Base-by-base conservation (phyloP, 2,797 vertebrate genomes). In the Neoniphon sammara region DNA sequence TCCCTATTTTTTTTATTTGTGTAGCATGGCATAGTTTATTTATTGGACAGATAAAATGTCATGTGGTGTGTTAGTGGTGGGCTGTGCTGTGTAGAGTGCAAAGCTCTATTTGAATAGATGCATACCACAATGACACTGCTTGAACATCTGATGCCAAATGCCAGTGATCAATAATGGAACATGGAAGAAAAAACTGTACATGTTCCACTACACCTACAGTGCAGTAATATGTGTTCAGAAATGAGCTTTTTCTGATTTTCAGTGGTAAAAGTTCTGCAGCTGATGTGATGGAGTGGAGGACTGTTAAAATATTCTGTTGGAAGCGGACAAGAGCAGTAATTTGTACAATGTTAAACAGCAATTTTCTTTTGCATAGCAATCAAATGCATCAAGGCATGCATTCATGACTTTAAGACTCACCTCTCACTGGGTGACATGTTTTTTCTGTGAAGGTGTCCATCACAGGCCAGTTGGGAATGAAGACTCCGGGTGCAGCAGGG, bases 391-490 rank as follows among this genome's bases (percentile, higher is more conserved):
- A 3, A 39, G 36, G 11, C 12, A n/a, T n/a, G n/a, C n/a, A 21
- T 50, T n/a, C 47, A 50, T 50, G 47, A 50, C n/a, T 10, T n/a
- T 8, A 50, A 8, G 7, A 8, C 30, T 52, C 11, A 4, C 53
- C 49, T 42, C 11, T 25, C n/a, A 21, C 20, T 50, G 47, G 9
- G 1, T 49, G 42, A 1, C 1, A 4, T 55, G 62, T 83, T 18
- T 23, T 82, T 11, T 76, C 15, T 72, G 34, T 74, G 39, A 53
- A 94, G 98, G 96, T 99, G 90, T 97, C 97, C 2, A 97, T 99
- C 74, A 97, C 97, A 0, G 96, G 98, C 53, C 98, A 98, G n/a
- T 91, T 98, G 1, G 97, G 98, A 1, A 78, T 98, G 92, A 99
- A 99, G 90, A 87, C 95, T 7, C 87, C 94, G 72, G 87, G 94